phyloP scores from a whole-genome alignment of 2,797 vertebrate species.

The Masticophis lateralis region DNA sequence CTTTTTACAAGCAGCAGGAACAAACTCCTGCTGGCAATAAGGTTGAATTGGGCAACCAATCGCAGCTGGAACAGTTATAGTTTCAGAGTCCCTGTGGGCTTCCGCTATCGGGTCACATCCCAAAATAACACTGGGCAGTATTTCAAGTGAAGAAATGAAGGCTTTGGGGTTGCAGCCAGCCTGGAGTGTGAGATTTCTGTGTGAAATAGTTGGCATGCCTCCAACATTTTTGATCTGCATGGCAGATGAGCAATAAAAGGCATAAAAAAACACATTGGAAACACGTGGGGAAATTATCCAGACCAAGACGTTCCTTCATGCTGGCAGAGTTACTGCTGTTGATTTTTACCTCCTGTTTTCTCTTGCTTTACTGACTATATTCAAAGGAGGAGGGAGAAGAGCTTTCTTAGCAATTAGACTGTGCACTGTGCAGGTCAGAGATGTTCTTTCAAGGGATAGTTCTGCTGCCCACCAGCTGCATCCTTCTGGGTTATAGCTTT shows the following conservation, averaged over 20 bases:
- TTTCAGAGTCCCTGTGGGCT: slow-evolving; percentile 85
- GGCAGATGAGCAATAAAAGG: slow-evolving; percentile 94
- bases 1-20: slow-evolving; percentile 63
- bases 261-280: slow-evolving; percentile 81
- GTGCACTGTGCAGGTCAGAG: background rate
- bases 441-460: background rate
- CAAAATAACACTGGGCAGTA: slow-evolving; percentile 92
- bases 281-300: slow-evolving; percentile 80
- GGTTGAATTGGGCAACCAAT: slow-evolving; percentile 62
- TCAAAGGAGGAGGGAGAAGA: slow-evolving; percentile 30
- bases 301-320: slow-evolving; percentile 73
- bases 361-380: slow-evolving; percentile 44
- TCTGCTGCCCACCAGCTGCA: background rate
- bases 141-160: slow-evolving; percentile 93
- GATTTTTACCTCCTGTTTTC: slow-evolving; percentile 63
- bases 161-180: slow-evolving; percentile 91
- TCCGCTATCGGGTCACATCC: slow-evolving; percentile 91
- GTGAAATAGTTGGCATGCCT: slow-evolving; percentile 90
- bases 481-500: background rate
- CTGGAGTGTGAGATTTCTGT: slow-evolving; percentile 90
- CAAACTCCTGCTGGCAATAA: slow-evolving; percentile 69
- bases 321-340: slow-evolving; percentile 69
- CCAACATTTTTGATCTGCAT: slow-evolving; percentile 85
- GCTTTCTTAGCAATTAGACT: slow-evolving; percentile 9
- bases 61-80: slow-evolving; percentile 73